A percentile compares a stretch with the other conserved stretches of the same genome.
Evolutionary conservation across 2,797 vertebrate species (phyloP).

Genomic region (Chaenodraco wilsoni): DNA sequence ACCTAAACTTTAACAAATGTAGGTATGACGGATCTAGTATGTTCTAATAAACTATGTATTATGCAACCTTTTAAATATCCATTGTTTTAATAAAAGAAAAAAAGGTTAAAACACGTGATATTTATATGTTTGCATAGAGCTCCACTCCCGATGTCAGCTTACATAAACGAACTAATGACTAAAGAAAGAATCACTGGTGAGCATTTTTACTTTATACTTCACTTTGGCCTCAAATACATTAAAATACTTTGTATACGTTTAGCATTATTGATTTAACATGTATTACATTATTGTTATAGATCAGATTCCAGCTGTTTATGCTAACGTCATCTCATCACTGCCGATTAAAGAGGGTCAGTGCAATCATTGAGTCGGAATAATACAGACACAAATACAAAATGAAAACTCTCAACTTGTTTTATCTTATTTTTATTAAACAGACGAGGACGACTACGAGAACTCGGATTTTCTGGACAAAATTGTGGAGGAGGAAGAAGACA

Average conservation of each 20-base stretch:
- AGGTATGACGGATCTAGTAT: too few species aligned
- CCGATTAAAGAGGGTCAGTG: slow-evolving; percentile 17
- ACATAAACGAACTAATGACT: slow-evolving; percentile 36
- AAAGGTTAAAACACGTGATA: too few species aligned
- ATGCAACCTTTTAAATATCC: too few species aligned
- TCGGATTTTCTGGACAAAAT: slow-evolving; percentile 28
- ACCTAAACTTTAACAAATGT: too few species aligned
- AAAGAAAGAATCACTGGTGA: not conserved
- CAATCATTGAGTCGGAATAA: not conserved
- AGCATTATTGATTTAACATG: not conserved
- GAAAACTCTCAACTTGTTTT: not conserved
- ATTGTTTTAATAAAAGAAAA: too few species aligned
- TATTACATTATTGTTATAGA: slow-evolving; percentile 14
- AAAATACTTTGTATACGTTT: not conserved
- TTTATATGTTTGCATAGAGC: slow-evolving; percentile 27
- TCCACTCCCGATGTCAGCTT: slow-evolving; percentile 31
- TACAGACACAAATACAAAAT: not conserved
- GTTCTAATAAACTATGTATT: too few species aligned
- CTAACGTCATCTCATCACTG: slow-evolving; percentile 39
- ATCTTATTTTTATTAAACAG: slow-evolving; percentile 38
- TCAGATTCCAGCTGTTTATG: slow-evolving; percentile 37
- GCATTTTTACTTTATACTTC: not conserved
- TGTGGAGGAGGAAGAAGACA: not conserved
- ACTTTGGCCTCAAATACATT: not conserved
- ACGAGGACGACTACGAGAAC: slow-evolving; percentile 74